Evolutionary conservation across 2,113 vertebrate species (phyloP), one percentile per base, ranked within the genome.

Genomic region (Strix uralensis): DNA sequence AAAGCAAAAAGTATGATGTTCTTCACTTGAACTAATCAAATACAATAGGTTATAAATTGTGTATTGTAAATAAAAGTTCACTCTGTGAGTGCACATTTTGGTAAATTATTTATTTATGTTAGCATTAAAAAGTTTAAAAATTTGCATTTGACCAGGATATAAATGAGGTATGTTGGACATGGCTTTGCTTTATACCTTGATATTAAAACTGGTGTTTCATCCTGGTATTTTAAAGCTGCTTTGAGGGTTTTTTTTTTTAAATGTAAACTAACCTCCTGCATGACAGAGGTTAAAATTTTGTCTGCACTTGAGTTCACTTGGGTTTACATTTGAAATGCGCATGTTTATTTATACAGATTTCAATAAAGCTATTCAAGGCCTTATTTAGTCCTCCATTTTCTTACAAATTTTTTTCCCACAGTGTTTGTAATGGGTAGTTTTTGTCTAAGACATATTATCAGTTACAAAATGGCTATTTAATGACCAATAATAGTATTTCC

Each of bases 11-110:
- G 96, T 98, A 98, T 98, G 97, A 98, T 97, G 98, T 98, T 98
- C 98, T 98, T 98, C 98, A 98, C 98, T 98, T 98, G 98, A 98
- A 98, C 98, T 98, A 98, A 98, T 98, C 98, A 97, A 98, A 98
- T 98, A 99, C 99, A 99, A 98, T 99, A 99, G 98, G 98, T 99
- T 99, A 99, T 99, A 98, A 99, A 99, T 98, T 98, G 98, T 98
- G 98, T 99, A 99, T 98, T 99, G 99, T 99, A 99, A 98, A 99
- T 99, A 99, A 99, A 99, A 99, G 99, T 99, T 99, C 99, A 99
- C 99, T 99, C 99, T 99, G 99, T 99, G 99, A 99, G 99, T 99
- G 99, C 99, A 99, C 99, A 99, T 99, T 98, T 99, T 99, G 99
- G 99, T 99, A 99, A 99, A 98, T 99, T 99, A 99, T 99, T 99